phyloP scores from a whole-genome alignment of 2,888 invertebrate species.

The Uropetala carovei region DNA sequence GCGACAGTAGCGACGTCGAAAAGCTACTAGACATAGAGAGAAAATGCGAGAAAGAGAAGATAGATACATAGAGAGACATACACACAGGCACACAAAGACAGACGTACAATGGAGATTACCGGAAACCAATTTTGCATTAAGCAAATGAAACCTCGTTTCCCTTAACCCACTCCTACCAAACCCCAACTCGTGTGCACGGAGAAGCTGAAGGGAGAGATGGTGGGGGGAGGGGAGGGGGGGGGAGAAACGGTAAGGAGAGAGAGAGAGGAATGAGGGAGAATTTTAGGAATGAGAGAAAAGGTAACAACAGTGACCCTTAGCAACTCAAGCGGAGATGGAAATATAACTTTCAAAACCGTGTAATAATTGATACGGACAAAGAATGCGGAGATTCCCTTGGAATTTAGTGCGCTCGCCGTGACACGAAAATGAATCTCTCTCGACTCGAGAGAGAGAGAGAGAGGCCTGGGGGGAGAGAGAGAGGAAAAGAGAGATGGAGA shows the following conservation, averaged over 20 bases:
- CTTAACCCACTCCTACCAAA: not conserved
- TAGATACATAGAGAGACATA: not conserved
- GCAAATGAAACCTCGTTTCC: not conserved
- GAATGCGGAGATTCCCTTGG: no score
- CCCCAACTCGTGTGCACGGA: not conserved
- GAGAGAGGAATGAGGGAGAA: not conserved
- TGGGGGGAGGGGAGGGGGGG: not conserved
- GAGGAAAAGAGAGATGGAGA: no score
- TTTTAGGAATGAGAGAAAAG: not conserved
- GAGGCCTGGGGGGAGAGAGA: no score
- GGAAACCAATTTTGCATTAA: conserved; percentile 25
- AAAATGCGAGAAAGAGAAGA: not conserved
- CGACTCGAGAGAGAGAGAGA: no score
- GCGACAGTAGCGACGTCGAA: not conserved
- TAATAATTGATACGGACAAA: no score
- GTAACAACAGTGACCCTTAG: no score
- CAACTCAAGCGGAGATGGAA: no score
- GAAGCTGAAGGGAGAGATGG: no score
- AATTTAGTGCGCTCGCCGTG: no score
- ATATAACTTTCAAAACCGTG: no score
- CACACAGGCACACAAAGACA: not conserved
- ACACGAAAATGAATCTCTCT: no score
- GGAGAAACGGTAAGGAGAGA: not conserved
- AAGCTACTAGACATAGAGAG: not conserved
- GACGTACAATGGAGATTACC: conserved; percentile 24